Base-by-base conservation (phyloP, 2,113 vertebrate genomes). In the Cygnus buccinator region DNA sequence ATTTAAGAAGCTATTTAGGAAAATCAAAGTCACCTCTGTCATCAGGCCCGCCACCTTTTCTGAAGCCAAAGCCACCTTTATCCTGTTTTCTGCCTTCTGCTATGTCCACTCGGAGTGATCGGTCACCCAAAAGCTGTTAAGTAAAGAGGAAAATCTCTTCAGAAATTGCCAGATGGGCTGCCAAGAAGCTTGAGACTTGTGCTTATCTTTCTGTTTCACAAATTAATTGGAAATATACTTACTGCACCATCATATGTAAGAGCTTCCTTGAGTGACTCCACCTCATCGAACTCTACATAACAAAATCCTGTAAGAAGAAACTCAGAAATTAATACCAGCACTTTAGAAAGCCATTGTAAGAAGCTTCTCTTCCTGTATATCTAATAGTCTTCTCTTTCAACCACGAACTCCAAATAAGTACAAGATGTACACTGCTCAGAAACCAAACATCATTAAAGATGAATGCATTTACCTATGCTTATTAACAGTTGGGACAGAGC, bases 211-310 rank as follows among this genome's bases (percentile, higher is more conserved):
- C 52, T 35, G 48, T 63, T 43, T 82, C 76, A 77, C 22, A 78
- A 84, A 85, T 75, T 37, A 85, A 84, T 20, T 70, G 37, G 58
- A 71, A 55, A 48, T 7, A 86, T 95, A 99, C 99, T 99, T 97
- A 99, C 99, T 80, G 99, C 99, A 44, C 99, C 99, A 75, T 99
- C 99, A 2, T 99, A 99, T 0, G 99, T 98, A 98, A 99, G 97
- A 72, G 99, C 99, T 98, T 99, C 99, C 98, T 99, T 99, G 96
- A 99, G 98, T 68, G 99, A 99, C 39, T 99, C 99, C 98, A 99
- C 97, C 72, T 99, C 99, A 55, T 99, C 99, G 74, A 99, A 99
- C 98, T 99, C 99, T 95, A 99, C 99, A 80, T 99, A 99, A 99
- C 99, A 99, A 98, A 99, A 99, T 84, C 99, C 99, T 99, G 97